These are phyloP conservation scores for Drosophila santomea DNA, from an alignment of 1,140 invertebrate species.

Conservation along the genomic window DNA sequence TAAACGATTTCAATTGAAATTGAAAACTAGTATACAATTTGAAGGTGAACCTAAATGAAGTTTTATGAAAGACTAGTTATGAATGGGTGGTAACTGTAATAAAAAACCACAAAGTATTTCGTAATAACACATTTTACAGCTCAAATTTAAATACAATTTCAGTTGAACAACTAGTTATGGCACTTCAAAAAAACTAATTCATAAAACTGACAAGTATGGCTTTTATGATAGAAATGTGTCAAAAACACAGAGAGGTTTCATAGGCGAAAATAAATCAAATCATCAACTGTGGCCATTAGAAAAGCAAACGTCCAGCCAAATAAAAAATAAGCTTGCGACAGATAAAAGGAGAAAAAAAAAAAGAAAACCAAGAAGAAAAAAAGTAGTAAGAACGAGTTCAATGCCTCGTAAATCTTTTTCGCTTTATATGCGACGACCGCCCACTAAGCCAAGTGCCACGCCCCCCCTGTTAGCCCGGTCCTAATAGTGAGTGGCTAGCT, in stretches of 20 bases:
- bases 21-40: neutral
- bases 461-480: slow-evolving; percentile 32
- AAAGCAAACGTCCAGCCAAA: slow-evolving; percentile 25
- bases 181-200: no score
- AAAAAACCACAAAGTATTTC: no score
- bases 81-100: no score
- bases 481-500: slow-evolving; percentile 39
- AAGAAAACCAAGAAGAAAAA: neutral
- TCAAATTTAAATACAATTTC: no score
- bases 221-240: neutral
- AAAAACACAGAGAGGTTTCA: neutral
- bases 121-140: no score
- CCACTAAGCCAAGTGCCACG: slow-evolving; percentile 10
- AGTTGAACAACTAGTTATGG: no score
- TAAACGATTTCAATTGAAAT: neutral
- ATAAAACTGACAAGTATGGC: neutral
- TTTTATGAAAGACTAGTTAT: no score
- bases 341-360: neutral
- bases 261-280: slow-evolving; percentile 17
- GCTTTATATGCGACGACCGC: slow-evolving; percentile 27
- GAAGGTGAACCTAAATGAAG: no score
- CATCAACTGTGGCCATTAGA: slow-evolving; percentile 26
- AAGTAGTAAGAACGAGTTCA: slow-evolving; percentile 36
- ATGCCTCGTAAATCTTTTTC: slow-evolving; percentile 65
- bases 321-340: slow-evolving; percentile 8